phyloP scores from a whole-genome alignment of 2,113 vertebrate species.

The Nansenia antarctica region DNA sequence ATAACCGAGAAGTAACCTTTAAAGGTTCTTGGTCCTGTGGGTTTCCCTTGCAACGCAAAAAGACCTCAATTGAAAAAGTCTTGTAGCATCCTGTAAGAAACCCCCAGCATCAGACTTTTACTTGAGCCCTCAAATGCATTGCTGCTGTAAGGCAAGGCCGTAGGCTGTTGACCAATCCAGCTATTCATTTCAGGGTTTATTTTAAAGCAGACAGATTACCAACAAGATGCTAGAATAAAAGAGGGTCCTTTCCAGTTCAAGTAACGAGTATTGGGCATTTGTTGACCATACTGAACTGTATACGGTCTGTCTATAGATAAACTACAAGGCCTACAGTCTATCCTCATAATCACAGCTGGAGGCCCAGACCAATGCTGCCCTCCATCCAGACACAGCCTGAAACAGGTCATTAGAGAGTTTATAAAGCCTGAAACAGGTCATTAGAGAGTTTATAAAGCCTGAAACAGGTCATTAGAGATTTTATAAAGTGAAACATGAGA shows the following conservation, averaged over 20 bases:
- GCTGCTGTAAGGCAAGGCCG: not conserved
- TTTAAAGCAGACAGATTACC: no score
- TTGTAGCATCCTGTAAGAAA: conserved; percentile 9
- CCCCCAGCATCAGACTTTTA: not conserved
- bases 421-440: no score
- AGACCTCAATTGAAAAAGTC: not conserved
- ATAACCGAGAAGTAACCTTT: not conserved
- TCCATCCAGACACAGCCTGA: not conserved
- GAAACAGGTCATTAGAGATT: no score
- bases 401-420: not conserved
- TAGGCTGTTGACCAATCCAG: not conserved
- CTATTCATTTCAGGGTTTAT: not conserved
- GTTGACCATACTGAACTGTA: not conserved
- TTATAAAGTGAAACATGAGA: not conserved
- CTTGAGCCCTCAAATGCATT: not conserved
- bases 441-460: not conserved
- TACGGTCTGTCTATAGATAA: not conserved
- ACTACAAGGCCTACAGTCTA: not conserved
- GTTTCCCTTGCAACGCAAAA: not conserved
- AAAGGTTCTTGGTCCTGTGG: conserved; percentile 14
- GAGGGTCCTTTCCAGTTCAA: not conserved
- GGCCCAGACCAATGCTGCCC: not conserved
- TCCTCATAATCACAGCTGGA: not conserved
- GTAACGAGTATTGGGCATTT: not conserved
- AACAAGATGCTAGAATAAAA: not conserved